A percentile compares a stretch with the other conserved stretches of the same genome.
phyloP scores from a whole-genome alignment of 2,888 invertebrate species.

The Ormyrus rosae region DNA sequence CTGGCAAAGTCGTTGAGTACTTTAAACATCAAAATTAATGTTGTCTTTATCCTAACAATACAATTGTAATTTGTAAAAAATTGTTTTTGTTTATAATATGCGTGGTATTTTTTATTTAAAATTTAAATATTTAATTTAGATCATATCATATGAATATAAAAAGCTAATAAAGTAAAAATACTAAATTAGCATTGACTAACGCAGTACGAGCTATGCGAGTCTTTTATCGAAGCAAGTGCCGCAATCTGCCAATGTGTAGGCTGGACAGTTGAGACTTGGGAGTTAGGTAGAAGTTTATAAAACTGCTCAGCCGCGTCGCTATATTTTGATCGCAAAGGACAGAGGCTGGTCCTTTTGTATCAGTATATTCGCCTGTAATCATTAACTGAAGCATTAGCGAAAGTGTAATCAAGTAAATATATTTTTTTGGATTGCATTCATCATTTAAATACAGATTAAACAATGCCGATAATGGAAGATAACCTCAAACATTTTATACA shows the following conservation, averaged over 20 bases:
- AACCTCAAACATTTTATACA: conserved; percentile 56
- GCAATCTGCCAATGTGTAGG: too few relatives aligned
- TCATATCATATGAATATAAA: background rate
- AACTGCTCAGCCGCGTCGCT: conserved; percentile 50
- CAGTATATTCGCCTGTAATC: conserved; percentile 25
- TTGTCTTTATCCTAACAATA: too few relatives aligned
- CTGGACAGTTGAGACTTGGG: background rate
- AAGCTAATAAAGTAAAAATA: background rate
- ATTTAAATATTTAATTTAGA: background rate
- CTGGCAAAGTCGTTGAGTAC: conserved; percentile 27
- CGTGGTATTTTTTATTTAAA: too few relatives aligned
- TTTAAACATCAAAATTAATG: background rate
- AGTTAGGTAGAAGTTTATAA: conserved; percentile 41
- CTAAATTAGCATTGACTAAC: conserved; percentile 15
- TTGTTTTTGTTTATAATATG: too few relatives aligned
- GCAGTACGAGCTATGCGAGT: background rate
- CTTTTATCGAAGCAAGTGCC: conserved; percentile 39
- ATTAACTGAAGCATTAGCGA: conserved; percentile 11
- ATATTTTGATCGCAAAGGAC: conserved; percentile 51
- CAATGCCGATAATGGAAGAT: conserved; percentile 45
- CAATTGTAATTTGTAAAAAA: too few relatives aligned
- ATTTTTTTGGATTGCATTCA: background rate
- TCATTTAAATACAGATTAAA: background rate
- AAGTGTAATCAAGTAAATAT: conserved; percentile 42
- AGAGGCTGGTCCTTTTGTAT: conserved; percentile 13